Base-by-base conservation (phyloP, 2,797 vertebrate species). In the Lagorchestes hirsutus region DNA sequence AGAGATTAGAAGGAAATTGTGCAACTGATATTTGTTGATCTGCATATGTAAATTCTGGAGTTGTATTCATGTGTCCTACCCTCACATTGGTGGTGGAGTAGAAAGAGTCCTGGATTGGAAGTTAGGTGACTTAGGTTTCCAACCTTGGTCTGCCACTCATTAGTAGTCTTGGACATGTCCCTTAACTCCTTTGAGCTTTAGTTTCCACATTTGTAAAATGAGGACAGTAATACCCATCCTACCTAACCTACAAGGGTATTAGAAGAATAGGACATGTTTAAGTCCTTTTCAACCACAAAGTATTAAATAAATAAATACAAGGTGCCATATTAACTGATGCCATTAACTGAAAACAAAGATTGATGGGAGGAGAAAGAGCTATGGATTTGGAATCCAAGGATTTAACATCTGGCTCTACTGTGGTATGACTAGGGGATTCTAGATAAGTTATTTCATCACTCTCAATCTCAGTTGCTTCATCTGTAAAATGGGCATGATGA, bases 181-280 rank as follows among this genome's bases (percentile, higher is more conserved):
- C 34, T 13, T 24, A 5, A 57, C 67, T 57, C 92, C 55, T 93
- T 62, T 59, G 29, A 27, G 9, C 29, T 55, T 91, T 34, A 91
- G 28, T 52, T 94, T 95, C 12, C 34, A 93, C 74, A 34, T 93
- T 95, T 94, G 94, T 82, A 57, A 90, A 95, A 56, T 28, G 52
- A 95, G 10, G 22, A 40, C 4, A 74, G 52, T 54, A 31, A 91
- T 92, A 56, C 29, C 67, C 94, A 87, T 24, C 92, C 6, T 40
- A 28, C 14, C 34, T 34, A 52, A 29, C 52, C 31, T 16, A 50
- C 90, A 54, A 34, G 16, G 52, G 31, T 29, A 2, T 54, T 87
- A 91, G 67, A 92, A 96, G 40, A 93, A 91, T 93, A 31, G 46
- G 14, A 0, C 12, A 29, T 91, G 2, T 87, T 92, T 87, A 95